Conservation (phyloP, 2,797 vertebrate genomes). For the Bovichtus variegatus region DNA sequence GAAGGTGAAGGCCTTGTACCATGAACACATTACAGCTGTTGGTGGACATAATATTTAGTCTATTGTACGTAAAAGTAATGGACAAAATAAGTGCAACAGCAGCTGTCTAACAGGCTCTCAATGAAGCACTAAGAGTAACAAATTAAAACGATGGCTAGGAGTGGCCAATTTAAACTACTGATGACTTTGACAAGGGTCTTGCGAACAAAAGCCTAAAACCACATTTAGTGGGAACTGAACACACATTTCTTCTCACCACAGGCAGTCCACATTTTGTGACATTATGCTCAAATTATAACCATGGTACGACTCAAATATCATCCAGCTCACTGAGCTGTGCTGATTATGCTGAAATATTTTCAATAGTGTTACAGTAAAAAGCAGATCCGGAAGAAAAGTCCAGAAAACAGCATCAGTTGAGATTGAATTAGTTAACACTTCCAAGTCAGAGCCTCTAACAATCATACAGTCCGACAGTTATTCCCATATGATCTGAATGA, state of each 20-base stretch:
- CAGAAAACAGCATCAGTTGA: background rate
- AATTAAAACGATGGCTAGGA: background rate
- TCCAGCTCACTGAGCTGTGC: background rate
- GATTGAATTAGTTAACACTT: constrained; percentile 16
- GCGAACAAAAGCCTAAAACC: background rate
- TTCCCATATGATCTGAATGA: constrained; percentile 32
- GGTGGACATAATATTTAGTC: background rate
- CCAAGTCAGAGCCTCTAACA: background rate
- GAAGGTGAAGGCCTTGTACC: background rate
- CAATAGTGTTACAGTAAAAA: background rate
- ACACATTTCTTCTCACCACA: background rate
- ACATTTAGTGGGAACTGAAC: background rate
- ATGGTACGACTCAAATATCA: background rate
- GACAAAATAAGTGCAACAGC: background rate
- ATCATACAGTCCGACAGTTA: constrained; percentile 18
- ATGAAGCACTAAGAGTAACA: background rate
- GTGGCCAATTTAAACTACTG: background rate
- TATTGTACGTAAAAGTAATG: background rate
- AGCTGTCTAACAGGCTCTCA: background rate
- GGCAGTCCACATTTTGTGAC: background rate
- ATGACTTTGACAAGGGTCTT: background rate
- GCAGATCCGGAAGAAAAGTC: background rate
- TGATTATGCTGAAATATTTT: background rate
- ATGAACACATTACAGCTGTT: background rate
- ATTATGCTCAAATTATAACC: background rate